Evolutionary conservation across 1,140 invertebrate species (phyloP).

Genomic region (Drosophila erecta): DNA sequence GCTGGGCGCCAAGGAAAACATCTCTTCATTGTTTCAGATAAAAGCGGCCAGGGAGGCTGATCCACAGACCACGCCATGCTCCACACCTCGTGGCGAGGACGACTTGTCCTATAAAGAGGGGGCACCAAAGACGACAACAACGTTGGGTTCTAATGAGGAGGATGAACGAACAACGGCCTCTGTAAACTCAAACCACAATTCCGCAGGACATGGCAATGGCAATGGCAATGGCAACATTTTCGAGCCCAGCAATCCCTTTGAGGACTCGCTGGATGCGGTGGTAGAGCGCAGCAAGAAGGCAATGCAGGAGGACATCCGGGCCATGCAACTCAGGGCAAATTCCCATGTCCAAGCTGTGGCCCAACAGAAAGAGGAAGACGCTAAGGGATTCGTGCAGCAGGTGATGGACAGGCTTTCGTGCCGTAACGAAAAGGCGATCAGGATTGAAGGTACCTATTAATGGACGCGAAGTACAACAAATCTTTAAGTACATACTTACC

Average conservation of each 20-base stretch:
- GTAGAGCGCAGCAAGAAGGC: constrained; percentile 78
- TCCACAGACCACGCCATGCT: constrained; percentile 39
- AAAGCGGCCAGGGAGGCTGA: constrained; percentile 61
- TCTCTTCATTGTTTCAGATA: constrained; percentile 73
- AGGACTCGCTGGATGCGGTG: constrained; percentile 66
- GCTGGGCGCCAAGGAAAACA: constrained; percentile 72
- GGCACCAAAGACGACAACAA: constrained; percentile 53
- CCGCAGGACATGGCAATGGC: constrained; percentile 52
- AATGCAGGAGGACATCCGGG: constrained; percentile 71
- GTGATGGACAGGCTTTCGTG: constrained; percentile 71
- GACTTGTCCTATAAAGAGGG: constrained; percentile 58
- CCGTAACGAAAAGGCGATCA: constrained; percentile 76
- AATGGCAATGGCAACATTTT: constrained; percentile 56
- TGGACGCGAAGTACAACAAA: neutral
- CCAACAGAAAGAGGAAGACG: constrained; percentile 38
- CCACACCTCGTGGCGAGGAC: constrained; percentile 33
- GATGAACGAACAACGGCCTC: constrained; percentile 82
- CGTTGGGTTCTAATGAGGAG: constrained; percentile 61
- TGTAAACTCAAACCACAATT: constrained; percentile 78
- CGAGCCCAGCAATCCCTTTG: constrained; percentile 52
- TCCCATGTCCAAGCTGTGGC: constrained; percentile 37
- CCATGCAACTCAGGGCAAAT: constrained; percentile 43
- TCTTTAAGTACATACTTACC: constrained; percentile 34
- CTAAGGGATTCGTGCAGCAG: constrained; percentile 71
- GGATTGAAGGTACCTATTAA: constrained; percentile 64